Conservation (phyloP, 2,797 vertebrate species). For the Myotis daubentonii region DNA sequence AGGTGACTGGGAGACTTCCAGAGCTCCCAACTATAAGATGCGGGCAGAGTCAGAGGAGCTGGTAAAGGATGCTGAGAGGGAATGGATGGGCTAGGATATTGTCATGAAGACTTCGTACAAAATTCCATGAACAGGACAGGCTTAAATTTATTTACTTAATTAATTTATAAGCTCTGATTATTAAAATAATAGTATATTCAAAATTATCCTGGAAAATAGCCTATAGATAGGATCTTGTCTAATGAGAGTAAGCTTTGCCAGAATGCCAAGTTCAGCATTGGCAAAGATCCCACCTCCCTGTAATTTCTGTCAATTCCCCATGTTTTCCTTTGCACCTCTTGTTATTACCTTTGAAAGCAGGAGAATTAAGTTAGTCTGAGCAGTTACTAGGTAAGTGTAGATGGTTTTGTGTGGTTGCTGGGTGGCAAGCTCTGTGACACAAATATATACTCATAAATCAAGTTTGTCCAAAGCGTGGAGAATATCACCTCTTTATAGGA, state of each 20-base stretch:
- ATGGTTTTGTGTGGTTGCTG: conserved; percentile 62
- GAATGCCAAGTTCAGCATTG: neutral
- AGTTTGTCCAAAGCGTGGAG: neutral
- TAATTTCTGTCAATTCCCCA: neutral
- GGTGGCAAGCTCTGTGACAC: conserved; percentile 31
- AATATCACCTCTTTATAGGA: neutral
- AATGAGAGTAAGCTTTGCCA: neutral
- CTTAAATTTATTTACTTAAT: conserved; percentile 9
- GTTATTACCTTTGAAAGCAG: conserved; percentile 54
- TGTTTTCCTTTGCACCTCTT: neutral
- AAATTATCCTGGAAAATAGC: neutral
- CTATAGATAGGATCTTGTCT: neutral
- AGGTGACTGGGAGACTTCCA: neutral
- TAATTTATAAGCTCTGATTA: neutral
- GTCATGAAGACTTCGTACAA: neutral
- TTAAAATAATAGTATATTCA: neutral
- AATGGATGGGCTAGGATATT: neutral
- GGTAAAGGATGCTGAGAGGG: neutral
- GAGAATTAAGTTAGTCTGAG: conserved; percentile 53
- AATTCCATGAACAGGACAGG: neutral
- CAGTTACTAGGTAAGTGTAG: conserved; percentile 52
- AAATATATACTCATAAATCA: conserved; percentile 50
- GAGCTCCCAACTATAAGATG: neutral
- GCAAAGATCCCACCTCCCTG: neutral
- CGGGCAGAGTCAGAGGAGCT: neutral